These are phyloP conservation scores for Drosophila arawakana DNA, from an alignment of 1,140 invertebrate genomes.

Conservation along the genomic window DNA sequence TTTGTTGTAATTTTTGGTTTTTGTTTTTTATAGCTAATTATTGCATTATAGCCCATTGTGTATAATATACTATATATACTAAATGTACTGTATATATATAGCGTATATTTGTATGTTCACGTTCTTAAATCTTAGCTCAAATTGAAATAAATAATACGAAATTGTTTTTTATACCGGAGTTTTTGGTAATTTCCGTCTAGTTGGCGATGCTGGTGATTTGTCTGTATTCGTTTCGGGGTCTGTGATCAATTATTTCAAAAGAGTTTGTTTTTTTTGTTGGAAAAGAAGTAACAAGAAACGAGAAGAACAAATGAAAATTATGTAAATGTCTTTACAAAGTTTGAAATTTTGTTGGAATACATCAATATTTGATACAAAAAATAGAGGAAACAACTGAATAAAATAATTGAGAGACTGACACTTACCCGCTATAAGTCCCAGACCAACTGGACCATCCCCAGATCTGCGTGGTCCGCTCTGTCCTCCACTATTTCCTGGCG, in stretches of 20 bases:
- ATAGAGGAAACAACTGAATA: constrained; percentile 5
- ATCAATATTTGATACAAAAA: constrained; percentile 40
- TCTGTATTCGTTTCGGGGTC: constrained; percentile 87
- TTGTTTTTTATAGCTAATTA: constrained; percentile 46
- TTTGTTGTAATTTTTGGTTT: constrained; percentile 14
- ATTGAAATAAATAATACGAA: constrained; percentile 66
- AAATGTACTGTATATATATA: constrained; percentile 15
- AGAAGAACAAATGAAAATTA: constrained; percentile 78
- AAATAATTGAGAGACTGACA: constrained; percentile 10
- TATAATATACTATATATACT: constrained; percentile 42
- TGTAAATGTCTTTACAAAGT: constrained; percentile 54
- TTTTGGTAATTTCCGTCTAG: constrained; percentile 96
- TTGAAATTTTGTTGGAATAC: constrained; percentile 23
- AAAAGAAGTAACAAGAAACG: constrained; percentile 74
- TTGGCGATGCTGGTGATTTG: constrained; percentile 93
- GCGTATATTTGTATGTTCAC: constrained; percentile 17
- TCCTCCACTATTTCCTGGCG: constrained; percentile 78
- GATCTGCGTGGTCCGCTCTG: constrained; percentile 78
- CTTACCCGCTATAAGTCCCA: constrained; percentile 84
- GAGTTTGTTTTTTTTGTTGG: constrained; percentile 23
- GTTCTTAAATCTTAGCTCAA: constrained; percentile 58
- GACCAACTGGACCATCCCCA: constrained; percentile 75
- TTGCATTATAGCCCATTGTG: constrained; percentile 52
- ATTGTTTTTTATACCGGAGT: constrained; percentile 93
- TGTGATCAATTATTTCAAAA: constrained; percentile 39